Base-by-base conservation (phyloP, 2,113 vertebrate genomes). In the Syngnathus scovelli region DNA sequence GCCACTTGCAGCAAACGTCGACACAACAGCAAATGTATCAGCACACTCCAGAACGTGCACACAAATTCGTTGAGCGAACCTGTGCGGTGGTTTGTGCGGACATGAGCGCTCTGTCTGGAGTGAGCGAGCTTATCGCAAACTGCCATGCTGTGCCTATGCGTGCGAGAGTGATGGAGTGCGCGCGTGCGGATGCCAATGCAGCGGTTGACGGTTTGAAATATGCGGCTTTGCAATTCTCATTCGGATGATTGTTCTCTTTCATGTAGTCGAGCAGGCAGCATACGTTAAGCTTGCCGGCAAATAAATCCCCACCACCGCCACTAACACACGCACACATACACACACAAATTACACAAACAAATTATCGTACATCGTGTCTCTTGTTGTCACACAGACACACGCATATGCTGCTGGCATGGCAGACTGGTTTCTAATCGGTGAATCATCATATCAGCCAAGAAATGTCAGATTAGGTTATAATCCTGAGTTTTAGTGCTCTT, bases 361-460 rank as follows among this genome's bases (percentile, higher is more conserved):
- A 41, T 64, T 67, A 69, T 78, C 49, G 59, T 56, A 58, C 70
- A 67, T 69, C 61, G 64, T 67, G 71, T 69, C 70, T 69, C 60
- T 54, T 16, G 52, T 19, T 59, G 37, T 66, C 72, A 65, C 66
- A 59, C 67, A 58, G 65, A 64, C 33, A 59, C 36, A 59, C 67
- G 52, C 68, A 66, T 41, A 67, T 56, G 18, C 66, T 70, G 66
- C 78, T 82, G 71, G 80, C 82, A 71, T 38, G 52, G 56, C 66
- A 63, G 67, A 72, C 75, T 74, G 68, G 64, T 77, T 82, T 83
- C 75, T 82, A 86, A 83, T 82, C 75, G 16, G 79, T 77, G 73
- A 89, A 78, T 89, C 84, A 81, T 65, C 79, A 77, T 73, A 74
- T 86, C 70, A 61, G 63, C 66, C 78, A 86, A 86, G 78, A 85